Base-by-base conservation (phyloP, 2,113 vertebrate species). In the Rhineura floridana region DNA sequence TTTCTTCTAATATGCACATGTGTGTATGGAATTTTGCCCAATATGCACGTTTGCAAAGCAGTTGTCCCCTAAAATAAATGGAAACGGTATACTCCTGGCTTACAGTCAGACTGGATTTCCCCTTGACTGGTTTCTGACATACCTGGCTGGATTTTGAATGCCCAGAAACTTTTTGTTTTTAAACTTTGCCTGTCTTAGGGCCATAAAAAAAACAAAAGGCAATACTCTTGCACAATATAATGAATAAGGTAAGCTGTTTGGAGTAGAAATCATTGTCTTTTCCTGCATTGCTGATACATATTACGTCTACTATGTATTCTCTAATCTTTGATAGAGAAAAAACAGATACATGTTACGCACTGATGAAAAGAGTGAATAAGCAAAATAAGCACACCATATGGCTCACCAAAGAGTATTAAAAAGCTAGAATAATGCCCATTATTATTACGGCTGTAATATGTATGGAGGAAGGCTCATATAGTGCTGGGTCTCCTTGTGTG, bases 161-260 rank as follows among this genome's bases (percentile, higher is more conserved):
- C 42, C 42, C 79, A 59, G 42, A 46, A 36, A 33, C 72, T 85
- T 8, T 62, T 17, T 78, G 17, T 76, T 86, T 65, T 78, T 50
- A 13, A 65, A 42, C 48, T 30, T 19, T 55, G n/a, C 50, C n/a
- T n/a, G 46, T 50, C 52, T n/a, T 73, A 25, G 50, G 28, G 67
- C 52, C 78, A 73, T 72, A 23, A 87, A 81, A 72, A 30, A 65
- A 75, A 17, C 1, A 78, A 46, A 77, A 86, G 59, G 33, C 25
- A 13, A 81, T 87, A 85, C 36, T 62, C 36, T 87, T 72, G 46
- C 86, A 87, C 36, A 70, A 55, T 46, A 23, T 3, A 52, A 87
- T n/a, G 13, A 87, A 81, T 59, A 50, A 36, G n/a, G 50, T 12
- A 73, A n/a, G 28, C 17, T 30, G 15, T 65, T 28, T 13, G 28